Percentiles rank a stretch among this genome's conserved stretches.
Conservation (phyloP, 2,888 invertebrate genomes). For the Nemotelus nigrinus region DNA sequence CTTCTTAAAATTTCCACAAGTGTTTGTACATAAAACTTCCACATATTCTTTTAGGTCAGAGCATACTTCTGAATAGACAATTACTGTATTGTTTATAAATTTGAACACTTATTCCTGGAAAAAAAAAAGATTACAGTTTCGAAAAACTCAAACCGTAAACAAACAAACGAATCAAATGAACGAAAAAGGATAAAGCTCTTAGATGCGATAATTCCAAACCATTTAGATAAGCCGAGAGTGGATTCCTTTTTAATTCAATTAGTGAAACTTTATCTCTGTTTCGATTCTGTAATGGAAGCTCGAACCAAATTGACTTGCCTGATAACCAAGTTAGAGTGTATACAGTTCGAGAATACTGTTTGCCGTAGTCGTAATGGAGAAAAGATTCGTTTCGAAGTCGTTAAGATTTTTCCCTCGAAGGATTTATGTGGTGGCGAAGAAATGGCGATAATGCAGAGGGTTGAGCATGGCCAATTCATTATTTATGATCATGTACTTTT, state of each 20-base stretch:
- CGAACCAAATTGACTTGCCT: constrained; percentile 32
- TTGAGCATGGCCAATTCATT: constrained; percentile 37
- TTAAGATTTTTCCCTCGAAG: constrained; percentile 1
- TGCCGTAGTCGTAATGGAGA: neutral
- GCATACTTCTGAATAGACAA: no score
- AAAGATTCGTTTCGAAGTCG: constrained; percentile 21
- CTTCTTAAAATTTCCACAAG: no score
- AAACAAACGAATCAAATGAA: constrained; percentile 5
- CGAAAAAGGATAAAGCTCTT: constrained; percentile 42
- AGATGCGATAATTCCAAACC: constrained; percentile 50
- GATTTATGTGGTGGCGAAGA: constrained; percentile 16
- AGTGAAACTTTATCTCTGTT: constrained; percentile 48
- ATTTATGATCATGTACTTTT: constrained; percentile 32
- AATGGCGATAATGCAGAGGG: constrained; percentile 35
- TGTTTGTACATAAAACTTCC: no score
- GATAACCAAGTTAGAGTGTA: constrained; percentile 46
- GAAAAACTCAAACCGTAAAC: neutral
- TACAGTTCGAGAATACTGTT: constrained; percentile 21
- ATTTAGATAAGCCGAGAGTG: constrained; percentile 50
- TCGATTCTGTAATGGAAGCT: constrained; percentile 44
- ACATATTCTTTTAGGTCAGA: no score
- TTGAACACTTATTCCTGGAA: no score
- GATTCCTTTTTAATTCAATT: constrained; percentile 51
- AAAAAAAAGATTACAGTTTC: neutral
- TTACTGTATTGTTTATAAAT: no score